These are phyloP conservation scores for Catostylus mosaicus DNA, from an alignment of 30 jellyfish, hydroid and myxozoan genomes.

Conservation along the genomic window DNA sequence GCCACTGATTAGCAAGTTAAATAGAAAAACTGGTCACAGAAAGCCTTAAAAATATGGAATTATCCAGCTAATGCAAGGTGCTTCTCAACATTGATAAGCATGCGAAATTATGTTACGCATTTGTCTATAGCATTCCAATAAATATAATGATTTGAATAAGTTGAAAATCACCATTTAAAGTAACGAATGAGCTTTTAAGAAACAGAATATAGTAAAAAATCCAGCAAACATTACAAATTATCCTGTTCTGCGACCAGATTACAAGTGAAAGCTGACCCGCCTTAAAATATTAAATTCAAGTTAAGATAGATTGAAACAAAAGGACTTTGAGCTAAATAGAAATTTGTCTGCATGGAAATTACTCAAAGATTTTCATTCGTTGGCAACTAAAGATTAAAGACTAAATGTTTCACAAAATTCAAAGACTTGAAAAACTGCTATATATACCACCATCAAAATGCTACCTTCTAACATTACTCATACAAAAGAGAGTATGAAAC, in stretches of 20 bases:
- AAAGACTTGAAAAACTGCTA: no score
- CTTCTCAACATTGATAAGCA: not conserved
- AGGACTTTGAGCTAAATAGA: not conserved
- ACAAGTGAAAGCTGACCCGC: constrained; percentile 24
- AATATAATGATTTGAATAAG: not conserved
- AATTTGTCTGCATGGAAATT: not conserved
- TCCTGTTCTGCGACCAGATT: not conserved
- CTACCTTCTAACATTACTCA: no score
- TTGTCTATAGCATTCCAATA: constrained; percentile 4
- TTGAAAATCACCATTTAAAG: not conserved
- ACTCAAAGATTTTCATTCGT: no score
- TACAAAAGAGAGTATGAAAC: no score
- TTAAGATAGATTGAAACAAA: not conserved
- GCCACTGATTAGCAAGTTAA: no score
- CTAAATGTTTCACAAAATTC: no score
- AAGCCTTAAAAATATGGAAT: not conserved
- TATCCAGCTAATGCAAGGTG: not conserved
- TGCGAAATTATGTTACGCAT: not conserved
- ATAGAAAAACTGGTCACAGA: not conserved
- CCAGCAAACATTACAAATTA: not conserved
- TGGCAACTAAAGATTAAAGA: no score
- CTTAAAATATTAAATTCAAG: constrained; percentile 1
- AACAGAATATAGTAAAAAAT: not conserved
- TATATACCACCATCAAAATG: no score
- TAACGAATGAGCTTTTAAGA: not conserved